Percentiles rank a stretch among this genome's conserved stretches.
Conservation (phyloP, 1,140 invertebrate species). For the Limonius californicus region DNA sequence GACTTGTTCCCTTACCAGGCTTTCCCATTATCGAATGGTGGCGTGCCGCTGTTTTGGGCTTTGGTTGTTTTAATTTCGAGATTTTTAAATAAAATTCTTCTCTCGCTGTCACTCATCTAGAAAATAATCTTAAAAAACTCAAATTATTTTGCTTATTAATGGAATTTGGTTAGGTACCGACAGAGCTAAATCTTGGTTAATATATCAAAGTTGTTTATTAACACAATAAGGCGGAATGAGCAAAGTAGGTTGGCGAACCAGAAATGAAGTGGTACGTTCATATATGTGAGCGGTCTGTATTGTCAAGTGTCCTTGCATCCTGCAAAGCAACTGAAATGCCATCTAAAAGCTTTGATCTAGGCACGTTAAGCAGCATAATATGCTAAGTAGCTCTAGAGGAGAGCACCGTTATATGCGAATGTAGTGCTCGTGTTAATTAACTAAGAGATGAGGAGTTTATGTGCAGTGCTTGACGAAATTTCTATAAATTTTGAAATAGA, state of each 20-base stretch:
- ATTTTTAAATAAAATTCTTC: not conserved
- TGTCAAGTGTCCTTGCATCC: constrained; percentile 6
- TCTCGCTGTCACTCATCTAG: no score
- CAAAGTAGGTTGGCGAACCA: no score
- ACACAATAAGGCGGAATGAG: no score
- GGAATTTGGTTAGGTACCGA: no score
- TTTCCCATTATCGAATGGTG: constrained; percentile 3
- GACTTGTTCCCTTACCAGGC: constrained; percentile 38
- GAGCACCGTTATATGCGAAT: constrained; percentile 9
- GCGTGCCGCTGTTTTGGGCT: constrained; percentile 1
- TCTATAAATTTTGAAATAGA: constrained; percentile 9
- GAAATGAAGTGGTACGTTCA: constrained; percentile 1
- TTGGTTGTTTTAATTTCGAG: not conserved
- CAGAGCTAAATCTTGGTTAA: not conserved
- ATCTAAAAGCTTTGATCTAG: constrained; percentile 14
- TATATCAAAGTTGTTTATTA: no score
- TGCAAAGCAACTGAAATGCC: constrained; percentile 12
- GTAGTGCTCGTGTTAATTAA: constrained; percentile 11
- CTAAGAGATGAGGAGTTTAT: constrained; percentile 12
- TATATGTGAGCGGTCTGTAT: not conserved
- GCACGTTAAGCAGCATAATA: constrained; percentile 9
- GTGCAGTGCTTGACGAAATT: constrained; percentile 5
- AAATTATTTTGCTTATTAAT: no score
- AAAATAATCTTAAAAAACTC: no score
- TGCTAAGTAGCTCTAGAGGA: constrained; percentile 11